Percentiles rank a stretch among this genome's conserved stretches.
Evolutionary conservation across 1,140 invertebrate genomes (phyloP).

Genomic region (Leguminivora glycinivorella): DNA sequence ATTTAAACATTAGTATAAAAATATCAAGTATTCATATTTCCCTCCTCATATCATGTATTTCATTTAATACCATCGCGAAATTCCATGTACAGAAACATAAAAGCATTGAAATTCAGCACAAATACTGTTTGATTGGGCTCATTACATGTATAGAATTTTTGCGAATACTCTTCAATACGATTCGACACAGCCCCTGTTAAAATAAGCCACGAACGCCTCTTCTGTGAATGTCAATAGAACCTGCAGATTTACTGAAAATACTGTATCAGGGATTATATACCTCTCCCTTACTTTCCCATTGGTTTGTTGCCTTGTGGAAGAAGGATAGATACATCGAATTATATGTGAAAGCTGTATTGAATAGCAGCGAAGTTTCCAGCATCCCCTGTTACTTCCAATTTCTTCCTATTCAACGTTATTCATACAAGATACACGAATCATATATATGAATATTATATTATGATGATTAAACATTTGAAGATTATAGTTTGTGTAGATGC

Average conservation of each 20-base stretch:
- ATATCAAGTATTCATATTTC: background rate
- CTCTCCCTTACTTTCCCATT: background rate
- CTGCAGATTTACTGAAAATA: background rate
- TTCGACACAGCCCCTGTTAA: slow-evolving; percentile 37
- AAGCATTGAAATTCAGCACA: slow-evolving; percentile 5
- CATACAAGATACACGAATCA: slow-evolving; percentile 22
- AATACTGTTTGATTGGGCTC: slow-evolving; percentile 10
- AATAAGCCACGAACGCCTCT: slow-evolving; percentile 31
- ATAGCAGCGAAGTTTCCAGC: slow-evolving; percentile 45
- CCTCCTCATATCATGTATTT: background rate
- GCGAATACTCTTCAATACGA: slow-evolving; percentile 30
- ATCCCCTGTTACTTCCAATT: slow-evolving; percentile 52
- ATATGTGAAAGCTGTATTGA: slow-evolving; percentile 23
- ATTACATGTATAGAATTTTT: slow-evolving; percentile 15
- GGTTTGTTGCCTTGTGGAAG: background rate
- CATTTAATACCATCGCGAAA: background rate
- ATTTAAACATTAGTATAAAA: background rate
- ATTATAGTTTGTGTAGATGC: slow-evolving; percentile 3
- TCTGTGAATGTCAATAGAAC: slow-evolving; percentile 55
- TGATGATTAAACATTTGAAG: background rate
- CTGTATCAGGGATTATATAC: background rate
- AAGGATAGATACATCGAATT: background rate
- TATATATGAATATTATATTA: slow-evolving; percentile 6
- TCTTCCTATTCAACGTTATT: slow-evolving; percentile 54
- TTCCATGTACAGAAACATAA: background rate